Evolutionary conservation across 2,113 vertebrate species (phyloP), one percentile per base, ranked within the genome.

Genomic region (Dromiciops gliroides): DNA sequence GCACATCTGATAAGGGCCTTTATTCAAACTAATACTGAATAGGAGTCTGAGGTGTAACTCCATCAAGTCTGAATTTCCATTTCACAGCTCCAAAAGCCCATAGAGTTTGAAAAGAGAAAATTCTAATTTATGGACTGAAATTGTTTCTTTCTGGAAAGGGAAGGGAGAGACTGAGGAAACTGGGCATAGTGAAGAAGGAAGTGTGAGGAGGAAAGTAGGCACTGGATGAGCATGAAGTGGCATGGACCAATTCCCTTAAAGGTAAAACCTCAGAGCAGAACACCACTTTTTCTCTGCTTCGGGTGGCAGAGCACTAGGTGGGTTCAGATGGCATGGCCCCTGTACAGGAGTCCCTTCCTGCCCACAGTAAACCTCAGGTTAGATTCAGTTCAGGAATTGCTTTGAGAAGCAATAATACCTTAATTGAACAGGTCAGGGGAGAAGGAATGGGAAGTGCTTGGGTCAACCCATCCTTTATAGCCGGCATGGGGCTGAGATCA

Each of bases 91-190:
- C 67, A 44, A 44, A 23, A n/a, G 31, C 31, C 60, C n/a, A n/a
- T 16, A n/a, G 37, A 75, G 16, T n/a, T n/a, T 75, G 37, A 16
- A n/a, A 75, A 83, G n/a, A 44, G n/a, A 83, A 83, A 44, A 83
- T n/a, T 44, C 67, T 8, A 23, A 83, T 83, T 83, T 44, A 23
- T 83, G 16, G n/a, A 83, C n/a, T 83, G 44, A 22, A 44, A 83
- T 83, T 16, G 3, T n/a, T 75, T 75, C 60, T 10, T 93, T 92
- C 93, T 89, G 47, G 50, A 90, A 96, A 95, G 26, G 91, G 91
- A 91, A 51, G 53, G 95, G 56, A 83, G 90, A 95, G 92, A 51
- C 94, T 89, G 53, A 28, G 37, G 48, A 47, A 97, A 92, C 26
- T 26, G 24, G 26, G 44, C 3, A 44, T 1, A 83, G 14, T 47